These are phyloP conservation scores for Coregonus suidteri DNA, from an alignment of 2,797 vertebrate genomes.

Conservation along the genomic window DNA sequence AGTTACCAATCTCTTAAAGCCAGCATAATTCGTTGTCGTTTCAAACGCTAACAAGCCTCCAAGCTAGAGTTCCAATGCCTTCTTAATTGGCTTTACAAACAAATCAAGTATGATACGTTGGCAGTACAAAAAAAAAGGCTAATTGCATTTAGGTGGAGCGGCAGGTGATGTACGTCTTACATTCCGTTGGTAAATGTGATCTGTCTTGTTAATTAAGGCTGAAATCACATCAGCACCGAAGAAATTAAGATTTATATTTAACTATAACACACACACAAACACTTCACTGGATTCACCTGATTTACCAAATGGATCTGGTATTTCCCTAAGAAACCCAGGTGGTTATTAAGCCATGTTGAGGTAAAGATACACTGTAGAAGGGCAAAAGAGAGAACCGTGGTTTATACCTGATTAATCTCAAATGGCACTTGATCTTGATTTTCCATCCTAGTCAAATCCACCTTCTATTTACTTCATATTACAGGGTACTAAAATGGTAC, in stretches of 20 bases:
- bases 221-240: slow-evolving; percentile 1
- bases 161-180: neutral
- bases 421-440: too few relatives aligned
- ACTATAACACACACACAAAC: neutral
- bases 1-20: neutral
- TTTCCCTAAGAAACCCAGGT: neutral
- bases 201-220: neutral
- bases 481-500: too few relatives aligned
- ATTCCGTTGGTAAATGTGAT: neutral
- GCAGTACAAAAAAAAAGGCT: slow-evolving; percentile 8
- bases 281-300: neutral
- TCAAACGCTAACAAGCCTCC: neutral
- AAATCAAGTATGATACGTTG: slow-evolving; percentile 20
- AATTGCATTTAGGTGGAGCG: slow-evolving; percentile 11
- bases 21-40: neutral
- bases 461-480: too few relatives aligned
- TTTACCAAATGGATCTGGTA: neutral
- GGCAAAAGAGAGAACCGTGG: too few relatives aligned
- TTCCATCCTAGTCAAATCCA: too few relatives aligned
- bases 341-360: neutral
- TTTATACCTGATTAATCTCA: too few relatives aligned
- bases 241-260: neutral
- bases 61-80: neutral
- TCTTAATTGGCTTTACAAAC: slow-evolving; percentile 18
- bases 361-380: neutral